Evolutionary conservation across 2,888 invertebrate genomes (phyloP).

Genomic region (Eupithecia dodoneata): DNA sequence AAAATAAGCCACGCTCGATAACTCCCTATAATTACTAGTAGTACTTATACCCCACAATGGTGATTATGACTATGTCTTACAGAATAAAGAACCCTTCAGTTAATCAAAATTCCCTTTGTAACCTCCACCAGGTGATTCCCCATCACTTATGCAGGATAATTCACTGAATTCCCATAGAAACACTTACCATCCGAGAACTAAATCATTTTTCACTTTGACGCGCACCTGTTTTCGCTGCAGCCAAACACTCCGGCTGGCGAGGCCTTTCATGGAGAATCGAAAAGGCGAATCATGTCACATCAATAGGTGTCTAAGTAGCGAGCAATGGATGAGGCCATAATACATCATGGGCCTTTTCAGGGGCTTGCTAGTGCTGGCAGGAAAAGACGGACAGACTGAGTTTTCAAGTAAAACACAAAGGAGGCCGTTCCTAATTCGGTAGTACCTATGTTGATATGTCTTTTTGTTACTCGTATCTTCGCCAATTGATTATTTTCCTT

Average conservation of each 20-base stretch:
- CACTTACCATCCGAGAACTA: background rate
- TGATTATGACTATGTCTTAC: background rate
- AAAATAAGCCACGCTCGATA: background rate
- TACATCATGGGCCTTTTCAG: conserved; percentile 59
- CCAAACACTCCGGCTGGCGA: conserved; percentile 20
- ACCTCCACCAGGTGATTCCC: background rate
- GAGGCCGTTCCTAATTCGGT: background rate
- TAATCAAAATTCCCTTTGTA: background rate
- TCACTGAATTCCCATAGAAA: conserved; percentile 8
- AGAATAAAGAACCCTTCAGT: background rate
- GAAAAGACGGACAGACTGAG: conserved; percentile 8
- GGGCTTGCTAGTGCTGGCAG: conserved; percentile 9
- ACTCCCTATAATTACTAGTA: background rate
- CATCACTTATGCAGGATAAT: background rate
- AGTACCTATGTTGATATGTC: background rate
- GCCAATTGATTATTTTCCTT: background rate
- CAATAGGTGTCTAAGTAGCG: conserved; percentile 61
- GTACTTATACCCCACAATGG: background rate
- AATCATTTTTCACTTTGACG: conserved; percentile 27
- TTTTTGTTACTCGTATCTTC: background rate
- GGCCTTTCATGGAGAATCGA: conserved; percentile 47
- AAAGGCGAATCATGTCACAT: conserved; percentile 67
- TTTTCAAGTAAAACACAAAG: background rate
- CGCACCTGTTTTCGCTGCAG: conserved; percentile 29
- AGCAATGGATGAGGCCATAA: conserved; percentile 54